Conservation (phyloP, 2,797 vertebrate genomes). For the Myiotriccus ornatus region DNA sequence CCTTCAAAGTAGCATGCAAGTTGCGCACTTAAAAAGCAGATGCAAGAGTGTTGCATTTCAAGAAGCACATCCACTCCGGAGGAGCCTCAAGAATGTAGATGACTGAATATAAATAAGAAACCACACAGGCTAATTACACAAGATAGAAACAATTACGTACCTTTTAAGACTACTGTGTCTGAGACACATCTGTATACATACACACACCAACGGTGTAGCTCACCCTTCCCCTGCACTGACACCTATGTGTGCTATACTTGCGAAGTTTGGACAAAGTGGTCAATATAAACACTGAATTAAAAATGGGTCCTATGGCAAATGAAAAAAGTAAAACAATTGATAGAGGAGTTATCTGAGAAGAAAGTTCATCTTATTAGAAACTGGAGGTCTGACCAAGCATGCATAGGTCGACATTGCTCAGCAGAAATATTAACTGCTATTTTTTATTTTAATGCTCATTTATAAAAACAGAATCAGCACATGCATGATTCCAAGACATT, state of each 20-base stretch:
- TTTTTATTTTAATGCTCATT: slow-evolving; percentile 26
- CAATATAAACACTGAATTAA: neutral
- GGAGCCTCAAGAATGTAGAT: neutral
- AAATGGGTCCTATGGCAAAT: neutral
- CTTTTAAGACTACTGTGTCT: neutral
- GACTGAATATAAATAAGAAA: neutral
- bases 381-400: neutral
- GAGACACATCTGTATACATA: neutral
- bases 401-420: neutral
- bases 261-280: neutral
- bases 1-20: neutral
- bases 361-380: neutral
- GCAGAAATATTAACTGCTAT: neutral
- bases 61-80: neutral
- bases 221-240: neutral
- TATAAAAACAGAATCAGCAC: slow-evolving; percentile 9
- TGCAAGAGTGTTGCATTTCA: rapidly evolving
- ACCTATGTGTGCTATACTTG: neutral
- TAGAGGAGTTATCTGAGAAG: neutral
- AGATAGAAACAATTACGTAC: neutral
- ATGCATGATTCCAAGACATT: too few relatives aligned
- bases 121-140: neutral
- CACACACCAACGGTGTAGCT: rapidly evolving
- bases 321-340: neutral
- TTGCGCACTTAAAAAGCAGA: neutral